Evolutionary conservation across 1,140 invertebrate species (phyloP).

Genomic region (Nomia melanderi): DNA sequence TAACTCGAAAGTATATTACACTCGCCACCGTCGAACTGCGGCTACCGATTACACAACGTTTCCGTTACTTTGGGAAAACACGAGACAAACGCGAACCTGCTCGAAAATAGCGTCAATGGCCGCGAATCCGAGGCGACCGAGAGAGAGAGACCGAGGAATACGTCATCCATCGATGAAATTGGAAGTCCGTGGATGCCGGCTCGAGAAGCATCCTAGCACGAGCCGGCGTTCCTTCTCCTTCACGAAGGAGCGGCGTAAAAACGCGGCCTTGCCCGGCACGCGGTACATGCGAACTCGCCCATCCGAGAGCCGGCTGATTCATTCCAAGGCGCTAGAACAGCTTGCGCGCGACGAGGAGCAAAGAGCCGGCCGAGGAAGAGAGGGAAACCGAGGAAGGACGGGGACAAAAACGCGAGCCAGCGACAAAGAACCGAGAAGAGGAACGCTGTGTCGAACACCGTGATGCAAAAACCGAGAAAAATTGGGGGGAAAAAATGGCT

Average conservation of each 20-base stretch:
- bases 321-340: constrained; percentile 51
- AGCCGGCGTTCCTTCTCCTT: constrained; percentile 42
- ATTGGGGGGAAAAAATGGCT: neutral
- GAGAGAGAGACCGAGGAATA: too few species aligned
- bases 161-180: neutral
- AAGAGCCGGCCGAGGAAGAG: neutral
- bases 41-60: too few species aligned
- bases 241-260: constrained; percentile 55
- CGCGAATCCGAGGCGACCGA: too few species aligned
- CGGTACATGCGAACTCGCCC: constrained; percentile 64
- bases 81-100: too few species aligned
- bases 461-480: neutral
- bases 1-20: too few species aligned
- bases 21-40: too few species aligned
- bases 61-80: too few species aligned
- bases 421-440: neutral
- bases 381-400: too few species aligned
- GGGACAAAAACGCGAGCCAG: constrained; percentile 4
- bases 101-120: too few species aligned
- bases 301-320: constrained; percentile 59
- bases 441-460: too few species aligned
- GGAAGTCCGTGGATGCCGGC: neutral
- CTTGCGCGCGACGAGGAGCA: neutral
- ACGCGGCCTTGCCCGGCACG: constrained; percentile 66
- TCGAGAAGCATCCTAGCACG: constrained; percentile 40